These are phyloP conservation scores for Mus minutoides DNA, from an alignment of 2,797 vertebrate genomes.

Conservation along the genomic window DNA sequence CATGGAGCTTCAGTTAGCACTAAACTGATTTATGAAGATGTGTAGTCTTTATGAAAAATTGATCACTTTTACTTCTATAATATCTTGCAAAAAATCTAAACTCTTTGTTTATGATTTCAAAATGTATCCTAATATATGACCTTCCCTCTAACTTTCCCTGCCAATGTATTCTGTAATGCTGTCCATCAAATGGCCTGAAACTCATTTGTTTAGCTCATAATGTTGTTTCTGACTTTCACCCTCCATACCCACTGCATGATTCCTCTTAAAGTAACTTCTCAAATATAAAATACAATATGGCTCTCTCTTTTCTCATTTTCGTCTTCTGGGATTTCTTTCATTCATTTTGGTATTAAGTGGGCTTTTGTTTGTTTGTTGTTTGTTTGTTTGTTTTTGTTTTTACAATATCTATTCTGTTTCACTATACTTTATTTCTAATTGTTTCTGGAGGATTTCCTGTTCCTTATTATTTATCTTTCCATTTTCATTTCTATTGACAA, in stretches of 20 bases:
- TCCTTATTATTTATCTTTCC: neutral
- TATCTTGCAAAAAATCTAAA: conserved; percentile 46
- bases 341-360: neutral
- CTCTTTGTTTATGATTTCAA: neutral
- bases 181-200: neutral
- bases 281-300: neutral
- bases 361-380: too few species aligned
- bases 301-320: neutral
- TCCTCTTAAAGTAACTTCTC: neutral
- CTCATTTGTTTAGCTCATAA: neutral
- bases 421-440: neutral
- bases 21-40: neutral
- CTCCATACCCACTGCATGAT: neutral
- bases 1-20: neutral
- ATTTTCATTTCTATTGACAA: neutral
- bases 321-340: neutral
- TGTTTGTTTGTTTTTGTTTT: neutral
- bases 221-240: neutral
- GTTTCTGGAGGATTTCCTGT: neutral
- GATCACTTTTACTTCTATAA: neutral
- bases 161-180: neutral
- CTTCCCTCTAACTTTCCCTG: neutral
- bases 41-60: neutral
- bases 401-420: neutral
- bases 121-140: neutral